Percentiles rank a stretch among this genome's conserved stretches.
phyloP scores from a whole-genome alignment of 2,113 vertebrate species.

The Siphamia tubifer region DNA sequence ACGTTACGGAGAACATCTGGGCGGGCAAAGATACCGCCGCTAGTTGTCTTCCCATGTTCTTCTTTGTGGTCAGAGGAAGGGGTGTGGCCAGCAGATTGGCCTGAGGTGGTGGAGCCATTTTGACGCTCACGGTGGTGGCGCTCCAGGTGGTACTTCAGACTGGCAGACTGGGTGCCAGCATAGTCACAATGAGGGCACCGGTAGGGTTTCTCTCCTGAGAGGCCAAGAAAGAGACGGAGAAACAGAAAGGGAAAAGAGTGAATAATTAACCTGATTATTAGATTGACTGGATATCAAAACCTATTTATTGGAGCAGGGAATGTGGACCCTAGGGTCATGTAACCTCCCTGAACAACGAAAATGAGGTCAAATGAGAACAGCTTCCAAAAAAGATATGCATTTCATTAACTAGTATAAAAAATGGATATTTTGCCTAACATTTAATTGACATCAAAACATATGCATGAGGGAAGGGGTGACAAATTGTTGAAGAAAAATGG shows the following conservation, averaged over 20 bases:
- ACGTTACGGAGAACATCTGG: slow-evolving; percentile 93
- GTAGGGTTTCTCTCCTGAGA: slow-evolving; percentile 97
- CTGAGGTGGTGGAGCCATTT: slow-evolving; percentile 86
- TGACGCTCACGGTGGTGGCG: slow-evolving; percentile 95
- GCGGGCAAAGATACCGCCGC: slow-evolving; percentile 88
- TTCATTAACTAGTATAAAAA: slow-evolving; percentile 53
- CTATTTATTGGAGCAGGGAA: slow-evolving; percentile 76
- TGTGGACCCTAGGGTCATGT: slow-evolving; percentile 77
- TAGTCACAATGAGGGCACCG: slow-evolving; percentile 99
- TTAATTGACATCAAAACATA: slow-evolving; percentile 9
- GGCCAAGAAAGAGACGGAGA: slow-evolving; percentile 49
- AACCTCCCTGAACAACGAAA: slow-evolving; percentile 74
- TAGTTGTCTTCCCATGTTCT: slow-evolving; percentile 82
- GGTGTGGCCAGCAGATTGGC: slow-evolving; percentile 83
- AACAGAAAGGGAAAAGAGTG: slow-evolving; percentile 63
- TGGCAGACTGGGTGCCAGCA: slow-evolving; percentile 97
- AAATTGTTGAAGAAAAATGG: background rate
- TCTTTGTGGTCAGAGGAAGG: slow-evolving; percentile 86
- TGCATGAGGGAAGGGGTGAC: background rate
- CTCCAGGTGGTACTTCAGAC: slow-evolving; percentile 97
- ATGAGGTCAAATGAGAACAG: slow-evolving; percentile 71
- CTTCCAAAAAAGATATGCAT: slow-evolving; percentile 53
- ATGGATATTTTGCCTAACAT: slow-evolving; percentile 17
- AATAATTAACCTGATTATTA: slow-evolving; percentile 80
- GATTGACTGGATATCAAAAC: slow-evolving; percentile 73